phyloP scores from a whole-genome alignment of 2,113 vertebrate genomes.

The Eudyptes chrysolophus region DNA sequence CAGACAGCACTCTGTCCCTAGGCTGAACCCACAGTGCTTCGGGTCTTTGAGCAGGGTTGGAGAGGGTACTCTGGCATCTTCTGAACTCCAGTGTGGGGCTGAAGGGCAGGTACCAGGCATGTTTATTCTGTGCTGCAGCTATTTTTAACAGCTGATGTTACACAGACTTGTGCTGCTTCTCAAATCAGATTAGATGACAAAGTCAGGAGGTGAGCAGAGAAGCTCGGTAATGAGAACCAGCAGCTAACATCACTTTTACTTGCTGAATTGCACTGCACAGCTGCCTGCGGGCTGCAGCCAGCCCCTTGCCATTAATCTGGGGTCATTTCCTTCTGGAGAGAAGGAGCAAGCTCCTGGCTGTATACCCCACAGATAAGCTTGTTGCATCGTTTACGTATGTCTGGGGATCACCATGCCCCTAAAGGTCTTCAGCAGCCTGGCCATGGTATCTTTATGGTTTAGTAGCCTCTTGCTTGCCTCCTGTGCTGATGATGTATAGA shows the following conservation, averaged over 20 bases:
- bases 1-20: not conserved
- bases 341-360: not conserved
- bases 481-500: not conserved
- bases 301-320: not conserved
- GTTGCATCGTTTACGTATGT: accelerated
- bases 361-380: not conserved
- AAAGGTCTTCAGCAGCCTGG: not conserved
- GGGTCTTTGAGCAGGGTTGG: not conserved
- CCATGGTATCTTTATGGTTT: not conserved
- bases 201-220: not conserved
- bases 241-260: not conserved
- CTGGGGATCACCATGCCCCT: not conserved
- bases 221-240: not conserved
- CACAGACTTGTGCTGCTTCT: not conserved
- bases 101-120: not conserved
- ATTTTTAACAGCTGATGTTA: not conserved
- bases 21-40: not conserved
- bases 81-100: not conserved
- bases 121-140: not conserved
- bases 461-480: not conserved
- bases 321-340: not conserved
- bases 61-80: not conserved
- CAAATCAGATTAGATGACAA: not conserved
- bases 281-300: not conserved
- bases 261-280: not conserved